A percentile compares a stretch with the other conserved stretches of the same genome.
Evolutionary conservation across 2,888 invertebrate species (phyloP).

Genomic region (Eilema caniola): DNA sequence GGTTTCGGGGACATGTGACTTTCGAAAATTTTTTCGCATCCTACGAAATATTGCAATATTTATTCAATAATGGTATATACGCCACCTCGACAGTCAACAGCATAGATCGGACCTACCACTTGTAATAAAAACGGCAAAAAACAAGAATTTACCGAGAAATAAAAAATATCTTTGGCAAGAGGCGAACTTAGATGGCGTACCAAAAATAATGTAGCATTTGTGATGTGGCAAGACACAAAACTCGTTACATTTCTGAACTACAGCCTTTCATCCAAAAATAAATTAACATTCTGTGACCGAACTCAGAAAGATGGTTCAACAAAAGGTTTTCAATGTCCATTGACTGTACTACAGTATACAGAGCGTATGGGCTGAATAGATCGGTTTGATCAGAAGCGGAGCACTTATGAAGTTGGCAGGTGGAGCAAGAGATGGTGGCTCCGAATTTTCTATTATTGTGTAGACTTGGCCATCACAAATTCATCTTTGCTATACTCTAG

Average conservation of each 20-base stretch:
- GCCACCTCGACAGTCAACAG: slow-evolving; percentile 24
- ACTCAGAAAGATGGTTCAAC: slow-evolving; percentile 45
- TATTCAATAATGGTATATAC: no score
- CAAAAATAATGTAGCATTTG: slow-evolving; percentile 44
- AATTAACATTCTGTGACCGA: slow-evolving; percentile 28
- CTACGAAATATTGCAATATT: slow-evolving; percentile 22
- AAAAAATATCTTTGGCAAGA: no score
- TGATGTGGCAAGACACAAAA: slow-evolving; percentile 46
- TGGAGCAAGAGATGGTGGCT: slow-evolving; percentile 34
- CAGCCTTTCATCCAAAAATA: slow-evolving; percentile 31
- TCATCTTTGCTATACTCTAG: slow-evolving; percentile 19
- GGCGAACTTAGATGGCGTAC: slow-evolving; percentile 27
- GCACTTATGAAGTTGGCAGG: slow-evolving; percentile 33
- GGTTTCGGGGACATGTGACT: slow-evolving; percentile 26
- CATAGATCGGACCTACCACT: slow-evolving; percentile 29
- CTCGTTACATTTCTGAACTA: slow-evolving; percentile 40
- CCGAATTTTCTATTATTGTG: no score
- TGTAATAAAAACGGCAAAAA: slow-evolving; percentile 24
- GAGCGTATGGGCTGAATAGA: slow-evolving; percentile 41
- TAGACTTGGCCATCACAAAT: slow-evolving; percentile 38
- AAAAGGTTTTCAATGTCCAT: slow-evolving; percentile 32
- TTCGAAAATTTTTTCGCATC: slow-evolving; percentile 30
- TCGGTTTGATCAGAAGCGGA: slow-evolving; percentile 38
- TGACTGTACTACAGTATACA: slow-evolving; percentile 31
- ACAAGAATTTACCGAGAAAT: slow-evolving; percentile 23